Base-by-base conservation (phyloP, 2,797 vertebrate species). In the Sparus aurata region DNA sequence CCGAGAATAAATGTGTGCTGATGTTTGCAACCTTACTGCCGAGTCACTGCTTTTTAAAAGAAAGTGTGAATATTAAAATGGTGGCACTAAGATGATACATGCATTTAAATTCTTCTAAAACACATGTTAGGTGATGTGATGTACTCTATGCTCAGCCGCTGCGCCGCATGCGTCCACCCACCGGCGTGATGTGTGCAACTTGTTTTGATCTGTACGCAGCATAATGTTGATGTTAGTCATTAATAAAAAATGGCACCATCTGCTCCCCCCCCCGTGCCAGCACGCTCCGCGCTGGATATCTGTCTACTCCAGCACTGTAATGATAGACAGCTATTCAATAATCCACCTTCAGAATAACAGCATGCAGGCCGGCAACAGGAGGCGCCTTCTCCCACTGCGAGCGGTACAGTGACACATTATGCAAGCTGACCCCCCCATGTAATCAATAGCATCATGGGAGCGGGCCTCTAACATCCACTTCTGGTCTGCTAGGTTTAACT, bases 171-270 rank as follows among this genome's bases (percentile, higher is more conserved):
- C 12, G 55, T 79, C 68, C 80, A 76, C 61, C 78, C 75, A 65
- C 80, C 74, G n/a, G 61, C 73, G 54, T 58, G 66, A 84, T 75
- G 27, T 76, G 85, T 80, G 82, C 68, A 68, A 84, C 70, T 87
- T 87, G 85, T 87, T 91, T 85, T 85, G 85, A 88, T 89, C 84
- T 87, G 87, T 82, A 88, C 82, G 64, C 81, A 67, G 85, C 46
- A 72, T 87, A 87, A 87, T 87, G 90, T 87, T 91, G 92, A 92
- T 87, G 89, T 85, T 82, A 38, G 86, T 77, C 84, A 92, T 94
- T 85, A 92, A 94, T 92, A 93, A 93, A 73, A 89, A 85, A 93
- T 90, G 80, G 72, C 75, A 82, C 87, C 90, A 92, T 92, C 91
- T 93, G 91, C 83, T 91, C 27, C 82, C 69, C 64, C 64, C 75